Evolutionary conservation across 1,140 invertebrate genomes (phyloP).

Genomic region (Saccostrea glomerata): DNA sequence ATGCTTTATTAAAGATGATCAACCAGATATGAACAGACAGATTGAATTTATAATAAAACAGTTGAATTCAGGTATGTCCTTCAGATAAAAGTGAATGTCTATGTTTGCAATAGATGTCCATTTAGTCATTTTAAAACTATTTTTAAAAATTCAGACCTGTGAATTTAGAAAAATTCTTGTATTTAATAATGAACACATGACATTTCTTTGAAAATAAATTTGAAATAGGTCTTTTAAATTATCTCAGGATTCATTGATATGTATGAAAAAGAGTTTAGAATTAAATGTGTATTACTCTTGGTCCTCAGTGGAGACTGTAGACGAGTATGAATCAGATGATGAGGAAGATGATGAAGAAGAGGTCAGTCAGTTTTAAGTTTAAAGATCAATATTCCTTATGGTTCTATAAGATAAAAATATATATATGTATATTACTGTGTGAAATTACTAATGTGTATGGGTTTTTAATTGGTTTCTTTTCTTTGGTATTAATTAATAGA

Average conservation of each 20-base stretch:
- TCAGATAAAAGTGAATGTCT: not conserved
- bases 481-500: too few species aligned
- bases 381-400: not conserved
- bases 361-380: conserved; percentile 42
- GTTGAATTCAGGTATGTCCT: conserved; percentile 75
- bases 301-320: conserved; percentile 68
- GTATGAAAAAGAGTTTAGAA: not conserved
- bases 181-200: not conserved
- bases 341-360: conserved; percentile 79
- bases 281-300: not conserved
- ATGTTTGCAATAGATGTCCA: not conserved
- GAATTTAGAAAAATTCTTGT: not conserved
- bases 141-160: not conserved
- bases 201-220: not conserved
- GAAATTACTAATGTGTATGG: too few species aligned
- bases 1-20: conserved; percentile 79
- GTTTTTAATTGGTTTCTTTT: too few species aligned
- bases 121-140: not conserved
- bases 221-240: not conserved
- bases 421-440: too few species aligned
- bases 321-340: conserved; percentile 77
- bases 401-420: too few species aligned
- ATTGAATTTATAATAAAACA: conserved; percentile 81
- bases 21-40: conserved; percentile 78
- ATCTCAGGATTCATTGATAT: too few species aligned